Conservation (phyloP, 2,113 vertebrate species). For the Saguinus imperator region DNA sequence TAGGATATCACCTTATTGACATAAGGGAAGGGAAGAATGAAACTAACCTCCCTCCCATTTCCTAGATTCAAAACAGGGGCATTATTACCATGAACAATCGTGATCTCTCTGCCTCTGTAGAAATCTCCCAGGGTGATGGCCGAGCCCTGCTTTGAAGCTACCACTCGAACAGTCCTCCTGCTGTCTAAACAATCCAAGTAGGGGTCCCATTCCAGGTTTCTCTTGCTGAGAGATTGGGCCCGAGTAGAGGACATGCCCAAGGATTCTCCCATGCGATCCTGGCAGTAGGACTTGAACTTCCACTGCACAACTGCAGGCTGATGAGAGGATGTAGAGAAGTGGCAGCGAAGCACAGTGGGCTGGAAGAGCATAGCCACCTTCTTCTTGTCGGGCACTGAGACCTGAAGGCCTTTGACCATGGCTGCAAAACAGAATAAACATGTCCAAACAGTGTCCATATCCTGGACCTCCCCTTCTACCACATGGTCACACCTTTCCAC, state of each 20-base stretch:
- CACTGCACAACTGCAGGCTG: slow-evolving; percentile 95
- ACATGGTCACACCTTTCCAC: fast-evolving
- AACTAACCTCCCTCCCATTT: neutral
- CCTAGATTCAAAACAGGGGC: neutral
- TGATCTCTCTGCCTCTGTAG: slow-evolving; percentile 95
- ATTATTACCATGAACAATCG: slow-evolving; percentile 93
- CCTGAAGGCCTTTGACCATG: slow-evolving; percentile 87
- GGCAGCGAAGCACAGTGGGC: slow-evolving; percentile 93
- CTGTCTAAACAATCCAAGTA: slow-evolving; percentile 95
- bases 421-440: slow-evolving; percentile 82
- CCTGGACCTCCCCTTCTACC: neutral
- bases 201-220: slow-evolving; percentile 88
- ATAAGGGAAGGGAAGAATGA: neutral
- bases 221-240: slow-evolving; percentile 86
- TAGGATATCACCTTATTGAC: neutral
- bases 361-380: slow-evolving; percentile 96
- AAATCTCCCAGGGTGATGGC: slow-evolving; percentile 93
- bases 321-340: slow-evolving; percentile 92
- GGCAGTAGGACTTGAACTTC: slow-evolving; percentile 99
- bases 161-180: slow-evolving; percentile 92
- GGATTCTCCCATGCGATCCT: slow-evolving; percentile 92
- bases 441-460: fast-evolving
- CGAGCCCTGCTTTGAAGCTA: slow-evolving; percentile 94
- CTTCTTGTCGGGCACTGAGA: slow-evolving; percentile 91
- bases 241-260: slow-evolving; percentile 86